Evolutionary conservation across 2,888 invertebrate genomes (phyloP).

Genomic region (Hydroisotoma schaefferi): DNA sequence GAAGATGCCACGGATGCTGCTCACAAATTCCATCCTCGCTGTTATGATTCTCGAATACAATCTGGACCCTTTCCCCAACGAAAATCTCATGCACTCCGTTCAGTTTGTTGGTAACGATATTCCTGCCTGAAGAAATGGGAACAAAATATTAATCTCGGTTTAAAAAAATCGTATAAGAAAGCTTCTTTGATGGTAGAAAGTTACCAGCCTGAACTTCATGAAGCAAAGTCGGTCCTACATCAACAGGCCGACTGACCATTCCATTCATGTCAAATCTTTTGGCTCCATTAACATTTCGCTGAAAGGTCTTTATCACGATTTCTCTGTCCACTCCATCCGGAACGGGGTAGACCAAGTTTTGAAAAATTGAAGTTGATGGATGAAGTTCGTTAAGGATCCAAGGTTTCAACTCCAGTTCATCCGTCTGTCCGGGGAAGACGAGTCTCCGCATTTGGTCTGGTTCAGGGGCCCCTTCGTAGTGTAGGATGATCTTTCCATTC

Average conservation of each 20-base stretch:
- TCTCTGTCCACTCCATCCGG: constrained; percentile 24
- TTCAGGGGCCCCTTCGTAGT: constrained; percentile 30
- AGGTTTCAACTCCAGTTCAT: neutral
- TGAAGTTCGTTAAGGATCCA: constrained; percentile 32
- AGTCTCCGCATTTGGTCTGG: constrained; percentile 23
- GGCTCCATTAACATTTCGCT: neutral
- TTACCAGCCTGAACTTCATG: constrained; percentile 27
- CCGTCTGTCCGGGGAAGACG: constrained; percentile 9
- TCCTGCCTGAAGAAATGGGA: no score
- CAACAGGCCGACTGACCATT: constrained; percentile 9
- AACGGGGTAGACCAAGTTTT: constrained; percentile 28
- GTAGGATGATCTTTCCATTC: constrained; percentile 36
- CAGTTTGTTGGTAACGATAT: neutral
- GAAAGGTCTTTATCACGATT: constrained; percentile 23
- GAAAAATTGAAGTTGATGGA: constrained; percentile 22
- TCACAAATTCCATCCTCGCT: constrained; percentile 34
- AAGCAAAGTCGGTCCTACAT: constrained; percentile 15
- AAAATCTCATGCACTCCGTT: constrained; percentile 25
- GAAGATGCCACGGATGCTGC: constrained; percentile 41
- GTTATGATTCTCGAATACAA: constrained; percentile 34
- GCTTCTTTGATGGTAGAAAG: no score
- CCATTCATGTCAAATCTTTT: constrained; percentile 33
- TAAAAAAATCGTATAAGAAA: no score
- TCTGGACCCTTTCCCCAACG: constrained; percentile 30
- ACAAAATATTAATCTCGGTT: no score